A percentile compares a stretch with the other conserved stretches of the same genome.
Evolutionary conservation across 2,888 invertebrate species (phyloP).

Genomic region (Helobdella robusta): DNA sequence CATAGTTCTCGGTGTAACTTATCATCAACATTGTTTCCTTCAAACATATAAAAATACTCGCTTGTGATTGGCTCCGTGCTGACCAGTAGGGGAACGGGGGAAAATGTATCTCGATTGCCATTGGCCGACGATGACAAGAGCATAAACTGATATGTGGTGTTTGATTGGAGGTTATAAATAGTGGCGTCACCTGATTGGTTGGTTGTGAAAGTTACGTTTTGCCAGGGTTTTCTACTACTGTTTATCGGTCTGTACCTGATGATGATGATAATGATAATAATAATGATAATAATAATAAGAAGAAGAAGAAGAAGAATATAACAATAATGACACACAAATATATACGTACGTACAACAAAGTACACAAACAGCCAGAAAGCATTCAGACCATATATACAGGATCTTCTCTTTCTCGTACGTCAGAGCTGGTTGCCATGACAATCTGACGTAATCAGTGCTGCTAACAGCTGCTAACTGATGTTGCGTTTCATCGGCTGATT

Average conservation of each 20-base stretch:
- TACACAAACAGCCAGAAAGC: too few species aligned
- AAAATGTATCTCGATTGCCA: constrained; percentile 9
- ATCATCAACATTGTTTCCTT: too few species aligned
- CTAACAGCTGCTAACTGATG: not conserved
- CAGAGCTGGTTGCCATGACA: constrained; percentile 7
- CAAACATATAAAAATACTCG: too few species aligned
- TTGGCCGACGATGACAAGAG: constrained; percentile 59
- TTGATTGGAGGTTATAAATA: constrained; percentile 78
- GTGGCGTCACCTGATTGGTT: constrained; percentile 56
- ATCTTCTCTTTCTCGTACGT: not conserved
- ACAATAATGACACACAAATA: too few species aligned
- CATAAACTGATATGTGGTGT: constrained; percentile 88
- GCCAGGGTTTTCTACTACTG: too few species aligned
- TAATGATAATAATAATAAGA: too few species aligned
- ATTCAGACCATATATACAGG: constrained; percentile 11
- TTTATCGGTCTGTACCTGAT: constrained; percentile 16
- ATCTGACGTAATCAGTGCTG: not conserved
- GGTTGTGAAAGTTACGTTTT: not conserved
- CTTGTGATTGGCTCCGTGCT: constrained; percentile 11
- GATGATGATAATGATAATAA: too few species aligned
- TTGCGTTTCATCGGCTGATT: constrained; percentile 5
- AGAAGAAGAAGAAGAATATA: too few species aligned
- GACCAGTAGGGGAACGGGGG: constrained; percentile 9
- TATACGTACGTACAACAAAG: too few species aligned
- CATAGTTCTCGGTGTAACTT: too few species aligned